These are phyloP conservation scores for Loripinus fragilis DNA, from an alignment of 2,888 invertebrate genomes.

Conservation along the genomic window DNA sequence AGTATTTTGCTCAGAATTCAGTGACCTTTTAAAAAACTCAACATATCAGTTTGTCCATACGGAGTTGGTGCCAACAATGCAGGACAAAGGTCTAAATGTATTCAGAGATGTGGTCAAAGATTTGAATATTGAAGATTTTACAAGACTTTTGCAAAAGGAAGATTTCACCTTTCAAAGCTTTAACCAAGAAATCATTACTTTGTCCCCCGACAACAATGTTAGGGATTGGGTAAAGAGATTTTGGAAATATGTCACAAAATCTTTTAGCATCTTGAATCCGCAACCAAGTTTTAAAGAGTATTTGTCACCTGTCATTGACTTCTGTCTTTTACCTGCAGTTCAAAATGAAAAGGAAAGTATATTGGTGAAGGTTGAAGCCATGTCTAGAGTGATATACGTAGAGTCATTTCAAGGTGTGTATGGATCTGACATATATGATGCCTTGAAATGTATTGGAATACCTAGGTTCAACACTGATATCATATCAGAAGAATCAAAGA, in stretches of 20 bases:
- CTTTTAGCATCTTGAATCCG: neutral
- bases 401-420: neutral
- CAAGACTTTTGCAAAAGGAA: neutral
- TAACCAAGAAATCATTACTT: neutral
- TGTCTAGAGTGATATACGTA: neutral
- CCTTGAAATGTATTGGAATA: neutral
- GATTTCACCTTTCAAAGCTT: neutral
- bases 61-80: too few species aligned
- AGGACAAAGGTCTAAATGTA: neutral
- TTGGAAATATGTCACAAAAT: neutral
- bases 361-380: neutral
- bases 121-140: conserved; percentile 6
- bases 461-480: neutral
- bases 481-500: neutral
- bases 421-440: neutral
- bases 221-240: neutral
- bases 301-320: neutral
- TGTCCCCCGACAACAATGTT: neutral
- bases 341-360: neutral
- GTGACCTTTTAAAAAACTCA: conserved; percentile 37
- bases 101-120: neutral
- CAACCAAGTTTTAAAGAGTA: neutral
- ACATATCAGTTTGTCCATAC: conserved; percentile 41
- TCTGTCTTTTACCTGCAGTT: neutral
- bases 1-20: conserved; percentile 35